phyloP scores from a whole-genome alignment of 1,140 invertebrate species.

The Saccostrea glomerata region DNA sequence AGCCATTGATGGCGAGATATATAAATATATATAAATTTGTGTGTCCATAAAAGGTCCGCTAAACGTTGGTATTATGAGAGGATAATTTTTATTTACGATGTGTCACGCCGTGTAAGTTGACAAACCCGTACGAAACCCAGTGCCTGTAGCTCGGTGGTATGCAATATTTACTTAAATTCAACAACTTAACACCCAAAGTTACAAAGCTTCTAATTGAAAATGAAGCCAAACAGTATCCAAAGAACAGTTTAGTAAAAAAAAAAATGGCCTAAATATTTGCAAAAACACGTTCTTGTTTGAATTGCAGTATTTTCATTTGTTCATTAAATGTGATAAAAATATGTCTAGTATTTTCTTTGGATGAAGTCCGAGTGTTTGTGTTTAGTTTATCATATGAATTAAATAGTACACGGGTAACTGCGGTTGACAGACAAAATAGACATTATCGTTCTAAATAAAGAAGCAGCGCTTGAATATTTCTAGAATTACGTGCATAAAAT shows the following conservation, averaged over 20 bases:
- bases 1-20: constrained; percentile 14
- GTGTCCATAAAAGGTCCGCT: constrained; percentile 13
- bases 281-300: constrained; percentile 2
- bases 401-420: background rate
- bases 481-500: background rate
- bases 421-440: constrained; percentile 11
- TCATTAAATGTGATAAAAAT: constrained; percentile 23
- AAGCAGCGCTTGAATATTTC: background rate
- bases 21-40: constrained; percentile 23
- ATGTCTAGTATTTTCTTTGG: background rate
- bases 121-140: background rate
- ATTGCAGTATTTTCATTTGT: background rate
- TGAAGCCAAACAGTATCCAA: constrained; percentile 6
- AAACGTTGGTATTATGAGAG: constrained; percentile 11
- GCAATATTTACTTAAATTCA: constrained; percentile 26
- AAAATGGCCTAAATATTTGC: background rate
- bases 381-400: background rate
- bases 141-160: background rate
- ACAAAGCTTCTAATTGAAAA: constrained; percentile 5
- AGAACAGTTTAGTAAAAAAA: background rate
- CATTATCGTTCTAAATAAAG: background rate
- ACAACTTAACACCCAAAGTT: constrained; percentile 34
- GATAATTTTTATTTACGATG: constrained; percentile 28
- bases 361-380: background rate
- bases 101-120: constrained; percentile 1